These are phyloP conservation scores for Cryptophagus acutangulus DNA, from an alignment of 2,888 invertebrate genomes.

Conservation along the genomic window DNA sequence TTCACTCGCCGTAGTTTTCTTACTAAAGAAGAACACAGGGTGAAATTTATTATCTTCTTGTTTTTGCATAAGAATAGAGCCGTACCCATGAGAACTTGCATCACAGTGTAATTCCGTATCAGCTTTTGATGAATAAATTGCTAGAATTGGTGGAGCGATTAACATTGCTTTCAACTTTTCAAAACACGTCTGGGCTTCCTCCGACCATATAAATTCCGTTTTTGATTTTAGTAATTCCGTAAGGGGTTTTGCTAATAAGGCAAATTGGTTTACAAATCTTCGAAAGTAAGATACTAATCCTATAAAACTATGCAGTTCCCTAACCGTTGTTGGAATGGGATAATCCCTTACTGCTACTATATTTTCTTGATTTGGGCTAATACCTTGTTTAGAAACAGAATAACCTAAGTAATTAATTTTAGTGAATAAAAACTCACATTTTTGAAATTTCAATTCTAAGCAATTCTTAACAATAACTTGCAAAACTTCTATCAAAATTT, in stretches of 20 bases:
- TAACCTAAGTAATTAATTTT: conserved; percentile 15
- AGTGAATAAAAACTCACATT: conserved; percentile 23
- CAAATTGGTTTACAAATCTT: conserved; percentile 26
- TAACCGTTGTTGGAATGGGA: conserved; percentile 24
- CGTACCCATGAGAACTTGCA: conserved; percentile 34
- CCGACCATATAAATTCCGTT: conserved; percentile 18
- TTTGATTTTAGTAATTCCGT: conserved; percentile 23
- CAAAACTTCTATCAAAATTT: conserved; percentile 13
- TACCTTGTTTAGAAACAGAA: not conserved
- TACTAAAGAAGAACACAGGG: conserved; percentile 37
- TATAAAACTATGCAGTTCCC: conserved; percentile 30
- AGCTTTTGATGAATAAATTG: conserved; percentile 31
- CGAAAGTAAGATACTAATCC: conserved; percentile 33
- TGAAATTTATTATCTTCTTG: conserved; percentile 31
- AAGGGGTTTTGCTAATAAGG: conserved; percentile 26
- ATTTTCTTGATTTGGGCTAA: conserved; percentile 1
- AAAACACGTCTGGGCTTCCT: conserved; percentile 23
- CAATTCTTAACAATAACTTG: conserved; percentile 2
- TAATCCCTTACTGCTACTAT: conserved; percentile 20
- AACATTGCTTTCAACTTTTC: conserved; percentile 25
- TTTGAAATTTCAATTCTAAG: conserved; percentile 18
- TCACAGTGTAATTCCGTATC: conserved; percentile 39
- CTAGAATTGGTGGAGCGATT: conserved; percentile 27
- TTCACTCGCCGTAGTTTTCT: conserved; percentile 31
- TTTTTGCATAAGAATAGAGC: conserved; percentile 34